Base-by-base conservation (phyloP, 2,888 invertebrate genomes). In the Pyrrhia umbra region DNA sequence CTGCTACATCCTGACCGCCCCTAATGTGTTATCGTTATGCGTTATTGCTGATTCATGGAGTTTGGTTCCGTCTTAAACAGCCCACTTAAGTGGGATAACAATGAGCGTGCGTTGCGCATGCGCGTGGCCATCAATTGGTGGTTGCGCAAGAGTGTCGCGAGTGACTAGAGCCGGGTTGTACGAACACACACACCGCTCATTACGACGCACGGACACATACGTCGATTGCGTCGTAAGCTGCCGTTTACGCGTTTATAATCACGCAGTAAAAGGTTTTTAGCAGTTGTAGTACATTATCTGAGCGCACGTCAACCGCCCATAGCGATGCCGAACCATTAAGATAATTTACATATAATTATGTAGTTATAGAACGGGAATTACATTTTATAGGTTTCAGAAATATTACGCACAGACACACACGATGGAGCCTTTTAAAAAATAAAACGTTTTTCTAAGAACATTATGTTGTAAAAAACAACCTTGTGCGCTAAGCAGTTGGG, bases 11-110 rank as follows among this genome's bases (percentile, higher is more conserved):
- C 82, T 77, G 80, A 75, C 86, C 87, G 86, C 87, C 88, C 80
- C 72, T 85, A 79, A 79, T 87, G 79, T 88, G 87, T 87, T 81
- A 76, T 73, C 55, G 59, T 63, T 73, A 73, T 42, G 54, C 23
- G 65, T 73, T 72, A 78, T 78, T 86, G 89, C 87, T 88, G 86
- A 89, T 84, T 88, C 88, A 88, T 80, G 75, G 73, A 68, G 77
- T 65, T 74, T 64, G 75, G 80, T 81, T 78, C 67, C 79, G 78
- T 81, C 81, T 81, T 80, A 83, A n/a, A 80, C 86, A 78, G 55
- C 85, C 87, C 86, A 88, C 85, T 86, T 85, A 83, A 58, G 68
- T 76, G 62, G 76, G 77, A 76, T 76, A 85, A 88, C 85, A 87
- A 85, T 84, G 83, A 84, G 75, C 78, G 62, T 61, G 68, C 50